Base-by-base conservation (phyloP, 37 sponge, comb jelly and placozoan genomes). In the Chondrosia reniformis region DNA sequence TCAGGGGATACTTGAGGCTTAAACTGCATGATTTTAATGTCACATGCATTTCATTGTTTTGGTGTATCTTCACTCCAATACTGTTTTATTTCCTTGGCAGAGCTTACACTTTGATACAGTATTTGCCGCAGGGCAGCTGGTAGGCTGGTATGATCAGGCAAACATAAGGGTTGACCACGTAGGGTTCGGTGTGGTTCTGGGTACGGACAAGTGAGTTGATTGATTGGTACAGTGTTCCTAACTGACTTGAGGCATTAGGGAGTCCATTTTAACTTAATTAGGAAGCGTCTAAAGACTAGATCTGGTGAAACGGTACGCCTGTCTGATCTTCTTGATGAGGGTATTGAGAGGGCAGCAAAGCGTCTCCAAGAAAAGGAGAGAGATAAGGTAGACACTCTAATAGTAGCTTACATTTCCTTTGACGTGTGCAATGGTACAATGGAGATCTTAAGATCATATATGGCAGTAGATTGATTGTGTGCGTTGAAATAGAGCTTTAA, bases 131-230 rank as follows among this genome's bases (percentile, higher is more conserved):
- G 94, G 65, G 1, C 41, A 59, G 43, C 24, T 86, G 56, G 97
- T 89, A 10, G 97, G 97, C n/a, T 96, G 90, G 67, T 79, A 39
- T 15, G 59, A 88, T 49, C 55, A 57, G 17, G 72, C 80, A 6
- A 43, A 67, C 17, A 76, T 77, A 0, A 54, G 91, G 27, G 67
- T 95, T 1, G 89, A 88, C 55, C 99, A 98, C 61, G 94, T 95
- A 5, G 92, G 89, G 33, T 98, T 98, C 81, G 99, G 99, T n/a
- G 91, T 98, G 19, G 99, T 98, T 25, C 88, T 95, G 46, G 99
- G 99, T 57, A 92, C 90, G 54, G 96, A 95, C 88, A 96, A 94
- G 81, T 87, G 31, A 66, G 79, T 72, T 4, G 15, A 27, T 24
- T 30, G 4, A 33, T 52, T 5, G n/a, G 49, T n/a, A 28, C 6